Evolutionary conservation across 1,140 invertebrate species (phyloP), one percentile per base, ranked within the genome.

Genomic region (Atta colombica): DNA sequence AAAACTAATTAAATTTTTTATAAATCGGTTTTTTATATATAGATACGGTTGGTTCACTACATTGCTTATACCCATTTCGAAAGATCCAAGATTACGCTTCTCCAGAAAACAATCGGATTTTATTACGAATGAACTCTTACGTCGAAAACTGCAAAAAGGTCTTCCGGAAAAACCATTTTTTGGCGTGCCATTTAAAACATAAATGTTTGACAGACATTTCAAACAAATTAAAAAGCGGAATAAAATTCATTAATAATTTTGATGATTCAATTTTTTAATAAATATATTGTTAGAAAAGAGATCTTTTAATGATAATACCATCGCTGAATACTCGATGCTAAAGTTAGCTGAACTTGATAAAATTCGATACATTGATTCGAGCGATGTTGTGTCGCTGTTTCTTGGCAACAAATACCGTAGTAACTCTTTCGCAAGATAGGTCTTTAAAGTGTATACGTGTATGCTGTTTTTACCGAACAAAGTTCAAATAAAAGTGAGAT

Each of bases 21-120:
- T 8, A 39, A 49, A 77, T 35, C 10, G 21, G 7, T 39, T 39
- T 39, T 86, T 86, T 75, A 31, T 69, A 95, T 7, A 31, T 69
- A 95, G 94, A 25, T 95, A 95, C 61, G 94, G 94, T 77, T 95
- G 94, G 92, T 94, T 93, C 63, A 31, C 74, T 0, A 69, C 91
- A 39, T 87, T 87, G 0, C 84, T 94, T 21, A 84, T 94, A 72
- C 68, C 90, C 49, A 86, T 61, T 77, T 85, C 93, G 4, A 86
- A 7, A 0, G 94, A 95, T 87, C 87, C 90, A 12, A 87, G 94
- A 72, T 78, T 95, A n/a, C 60, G 85, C n/a, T 94, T 94, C 49
- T 88, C 92, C 3, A 77, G 75, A 60, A 92, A 85, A 60, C 74
- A 85, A 58, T 88, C 77, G 7, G 92, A 94, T 51, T 93, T 94